Evolutionary conservation across 1,140 invertebrate species (phyloP), one percentile per base, ranked within the genome.

Genomic region (Drosophila novamexicana): DNA sequence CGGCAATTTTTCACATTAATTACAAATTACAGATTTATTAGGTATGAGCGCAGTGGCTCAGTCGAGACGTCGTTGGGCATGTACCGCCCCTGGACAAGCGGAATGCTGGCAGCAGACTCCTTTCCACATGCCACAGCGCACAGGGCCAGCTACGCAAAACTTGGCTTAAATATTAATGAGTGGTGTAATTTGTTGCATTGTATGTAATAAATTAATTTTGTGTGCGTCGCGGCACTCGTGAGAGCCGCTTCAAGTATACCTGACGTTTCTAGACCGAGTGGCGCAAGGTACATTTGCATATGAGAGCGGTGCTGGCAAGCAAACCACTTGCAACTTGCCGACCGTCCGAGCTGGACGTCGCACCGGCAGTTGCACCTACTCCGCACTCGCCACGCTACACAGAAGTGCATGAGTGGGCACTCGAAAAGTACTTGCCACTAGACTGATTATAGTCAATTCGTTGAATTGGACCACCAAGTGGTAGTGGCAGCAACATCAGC

Each of bases 11-110:
- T 86, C 79, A 83, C 86, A 90, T 90, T 90, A 90, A 90, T 90
- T 90, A 90, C 88, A 90, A 90, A 90, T 90, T 90, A 86, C 80
- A 90, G 86, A 90, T 90, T 90, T 90, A 90, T 90, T 90, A 86
- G 88, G 86, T 86, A 86, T 77, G 79, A 77, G 69, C 66, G 72
- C 63, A 58, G 66, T 79, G 76, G 64, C 80, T 50, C 63, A 45
- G 8, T 34, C 34, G 54, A 58, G 65, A 42, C 52, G 44, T 71
- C 42, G 62, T 29, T 73, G 62, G 73, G 44, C 50, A 61, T 37
- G 71, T 59, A 32, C 64, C 57, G 65, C 67, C 65, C 72, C 62
- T 62, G 69, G 47, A 10, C 53, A 39, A 64, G 22, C 7, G n/a
- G 32, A 63, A 37, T 42, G 53, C 45, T 14, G 44, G 7, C 54